Percentiles rank a stretch among this genome's conserved stretches.
Conservation (phyloP, 2,888 invertebrate genomes). For the Epinotia ramella region DNA sequence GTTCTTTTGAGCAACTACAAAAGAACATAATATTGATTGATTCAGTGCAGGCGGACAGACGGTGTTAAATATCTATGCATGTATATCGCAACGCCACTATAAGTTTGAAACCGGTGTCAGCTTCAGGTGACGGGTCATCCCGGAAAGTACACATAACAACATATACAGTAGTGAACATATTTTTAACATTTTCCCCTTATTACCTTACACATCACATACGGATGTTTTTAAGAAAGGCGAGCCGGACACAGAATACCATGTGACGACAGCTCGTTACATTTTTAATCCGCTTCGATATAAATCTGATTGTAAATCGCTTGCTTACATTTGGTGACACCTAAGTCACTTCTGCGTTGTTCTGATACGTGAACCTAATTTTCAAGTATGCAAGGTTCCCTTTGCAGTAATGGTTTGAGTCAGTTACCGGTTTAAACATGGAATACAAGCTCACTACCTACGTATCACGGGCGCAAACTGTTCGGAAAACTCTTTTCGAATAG, state of each 20-base stretch:
- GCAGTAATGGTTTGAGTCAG: not conserved
- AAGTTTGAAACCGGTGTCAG: slow-evolving; percentile 10
- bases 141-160: too few species aligned
- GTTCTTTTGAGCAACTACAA: not conserved
- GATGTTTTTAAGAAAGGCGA: slow-evolving; percentile 61
- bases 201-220: slow-evolving; percentile 36
- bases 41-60: not conserved
- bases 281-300: slow-evolving; percentile 73
- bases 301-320: slow-evolving; percentile 66
- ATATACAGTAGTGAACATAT: too few species aligned
- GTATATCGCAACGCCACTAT: slow-evolving; percentile 14
- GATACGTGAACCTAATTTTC: not conserved
- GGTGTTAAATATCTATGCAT: not conserved
- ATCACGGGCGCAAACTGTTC: slow-evolving; percentile 61
- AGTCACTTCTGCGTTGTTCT: not conserved
- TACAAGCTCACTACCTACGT: slow-evolving; percentile 63
- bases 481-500: slow-evolving; percentile 52
- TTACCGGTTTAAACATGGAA: slow-evolving; percentile 5
- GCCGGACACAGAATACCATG: slow-evolving; percentile 62
- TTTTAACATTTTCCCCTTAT: slow-evolving; percentile 55
- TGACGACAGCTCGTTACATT: slow-evolving; percentile 73
- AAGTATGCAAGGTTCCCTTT: not conserved
- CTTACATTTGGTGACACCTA: not conserved
- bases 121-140: slow-evolving; percentile 5
- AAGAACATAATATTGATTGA: not conserved